Conservation (phyloP, 2,888 invertebrate species). For the Epistrophe eligans region DNA sequence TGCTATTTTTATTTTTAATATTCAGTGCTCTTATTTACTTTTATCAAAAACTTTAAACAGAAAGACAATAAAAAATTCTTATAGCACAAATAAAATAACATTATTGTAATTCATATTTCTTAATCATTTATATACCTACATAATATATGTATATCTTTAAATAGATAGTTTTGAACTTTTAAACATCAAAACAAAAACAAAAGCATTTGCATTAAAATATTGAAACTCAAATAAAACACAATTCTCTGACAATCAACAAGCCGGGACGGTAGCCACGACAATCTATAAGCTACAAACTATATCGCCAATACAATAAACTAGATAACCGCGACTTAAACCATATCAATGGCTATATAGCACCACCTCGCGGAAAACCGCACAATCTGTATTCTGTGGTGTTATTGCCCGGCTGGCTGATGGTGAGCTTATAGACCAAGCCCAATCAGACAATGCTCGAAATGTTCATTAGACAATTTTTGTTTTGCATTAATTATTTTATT, state of each 20-base stretch:
- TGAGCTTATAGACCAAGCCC: constrained; percentile 62
- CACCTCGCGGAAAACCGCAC: constrained; percentile 38
- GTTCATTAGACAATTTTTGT: constrained; percentile 76
- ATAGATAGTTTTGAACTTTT: neutral
- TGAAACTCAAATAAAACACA: constrained; percentile 66
- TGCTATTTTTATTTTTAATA: too few species aligned
- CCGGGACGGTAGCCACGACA: constrained; percentile 65
- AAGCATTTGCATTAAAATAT: constrained; percentile 23
- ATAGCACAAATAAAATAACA: too few species aligned
- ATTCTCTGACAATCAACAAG: constrained; percentile 61
- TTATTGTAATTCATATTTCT: neutral
- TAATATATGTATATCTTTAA: too few species aligned
- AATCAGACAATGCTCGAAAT: constrained; percentile 75
- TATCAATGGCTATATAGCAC: constrained; percentile 46
- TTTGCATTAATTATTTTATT: constrained; percentile 76
- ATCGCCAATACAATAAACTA: constrained; percentile 74
- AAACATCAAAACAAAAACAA: too few species aligned
- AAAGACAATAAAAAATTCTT: too few species aligned
- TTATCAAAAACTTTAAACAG: too few species aligned
- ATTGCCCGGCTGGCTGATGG: constrained; percentile 41
- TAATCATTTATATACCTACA: neutral
- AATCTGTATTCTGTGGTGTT: neutral
- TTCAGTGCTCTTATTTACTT: too few species aligned
- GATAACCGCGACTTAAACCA: constrained; percentile 54
- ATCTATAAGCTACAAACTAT: constrained; percentile 70